Percentiles rank a stretch among this genome's conserved stretches.
phyloP scores from a whole-genome alignment of 2,888 invertebrate species.

The Orthosia gothica region DNA sequence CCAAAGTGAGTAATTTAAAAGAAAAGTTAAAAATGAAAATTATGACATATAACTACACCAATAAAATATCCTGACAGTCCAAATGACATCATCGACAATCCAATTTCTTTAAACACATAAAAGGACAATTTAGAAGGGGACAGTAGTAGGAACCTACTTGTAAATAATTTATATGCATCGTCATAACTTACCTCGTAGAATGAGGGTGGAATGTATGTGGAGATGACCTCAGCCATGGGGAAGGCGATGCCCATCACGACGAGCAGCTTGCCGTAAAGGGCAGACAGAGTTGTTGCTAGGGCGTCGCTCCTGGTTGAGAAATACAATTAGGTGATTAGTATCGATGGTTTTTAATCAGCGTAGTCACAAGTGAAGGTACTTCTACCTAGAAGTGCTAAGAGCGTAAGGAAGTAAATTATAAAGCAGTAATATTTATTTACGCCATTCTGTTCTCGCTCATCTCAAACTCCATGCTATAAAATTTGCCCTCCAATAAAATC shows the following conservation, averaged over 20 bases:
- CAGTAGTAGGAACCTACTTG: neutral
- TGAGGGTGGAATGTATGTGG: conserved; percentile 97
- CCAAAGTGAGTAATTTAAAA: neutral
- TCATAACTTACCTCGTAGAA: conserved; percentile 95
- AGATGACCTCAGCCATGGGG: conserved; percentile 99
- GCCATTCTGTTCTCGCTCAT: too few relatives aligned
- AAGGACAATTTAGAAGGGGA: conserved; percentile 29
- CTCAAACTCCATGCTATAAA: too few relatives aligned
- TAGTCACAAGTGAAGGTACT: too few relatives aligned
- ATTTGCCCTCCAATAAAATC: too few relatives aligned
- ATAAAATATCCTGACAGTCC: neutral
- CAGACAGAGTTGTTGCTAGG: conserved; percentile 97
- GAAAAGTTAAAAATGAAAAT: neutral
- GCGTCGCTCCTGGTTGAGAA: conserved; percentile 93
- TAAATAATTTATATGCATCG: conserved; percentile 27
- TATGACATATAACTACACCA: conserved; percentile 1
- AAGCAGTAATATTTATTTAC: too few relatives aligned
- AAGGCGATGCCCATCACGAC: conserved; percentile 99
- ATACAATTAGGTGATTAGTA: neutral
- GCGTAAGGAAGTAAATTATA: too few relatives aligned
- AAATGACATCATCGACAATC: conserved; percentile 19
- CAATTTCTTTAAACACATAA: conserved; percentile 41
- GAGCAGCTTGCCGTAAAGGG: conserved; percentile 97
- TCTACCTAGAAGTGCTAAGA: too few relatives aligned
- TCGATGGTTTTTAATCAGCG: neutral